Base-by-base conservation (phyloP, 2,888 invertebrate species). In the Acanthosepion esculentum region DNA sequence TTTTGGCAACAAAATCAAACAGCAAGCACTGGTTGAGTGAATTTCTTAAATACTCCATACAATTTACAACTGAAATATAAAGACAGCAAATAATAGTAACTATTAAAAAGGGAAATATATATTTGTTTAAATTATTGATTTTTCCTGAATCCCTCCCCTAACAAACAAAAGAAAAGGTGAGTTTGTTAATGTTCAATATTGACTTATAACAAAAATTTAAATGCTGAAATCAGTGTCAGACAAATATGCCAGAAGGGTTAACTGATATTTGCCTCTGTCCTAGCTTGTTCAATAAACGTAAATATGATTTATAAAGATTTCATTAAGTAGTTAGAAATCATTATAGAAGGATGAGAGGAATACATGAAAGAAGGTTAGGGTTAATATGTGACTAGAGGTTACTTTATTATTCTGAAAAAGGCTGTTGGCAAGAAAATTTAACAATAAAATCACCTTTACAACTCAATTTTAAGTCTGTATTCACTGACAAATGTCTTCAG, bases 1-100 rank as follows among this genome's bases (percentile, higher is more conserved):
- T 78, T 78, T 78, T 78, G 78, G 78, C 78, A 78, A 78, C 78
- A n/a, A 78, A 78, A 78, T 78, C 78, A 78, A 78, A 78, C 78
- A 78, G 20, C n/a, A 78, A 78, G 78, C n/a, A n/a, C n/a, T 78
- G 78, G 78, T 78, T 33, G 78, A 78, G 78, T 33, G n/a, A 78
- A n/a, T 78, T 78, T n/a, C n/a, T 78, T 78, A 78, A 78, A 78
- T 78, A 78, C 78, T 78, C 12, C n/a, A 78, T 33, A 78, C 78
- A 78, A 78, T 78, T 78, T 78, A 23, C 78, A n/a, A n/a, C 78
- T n/a, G 78, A 78, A 78, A 78, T 78, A 33, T 33, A 78, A 10
- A 78, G 78, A 15, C n/a, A 78, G n/a, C n/a, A n/a, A 33, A 78
- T n/a, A 78, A 78, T 78, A 78, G 78, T 33, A n/a, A 78, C n/a